These are phyloP conservation scores for Megaceryle maxima DNA, from an alignment of 2,113 vertebrate species.

Conservation along the genomic window DNA sequence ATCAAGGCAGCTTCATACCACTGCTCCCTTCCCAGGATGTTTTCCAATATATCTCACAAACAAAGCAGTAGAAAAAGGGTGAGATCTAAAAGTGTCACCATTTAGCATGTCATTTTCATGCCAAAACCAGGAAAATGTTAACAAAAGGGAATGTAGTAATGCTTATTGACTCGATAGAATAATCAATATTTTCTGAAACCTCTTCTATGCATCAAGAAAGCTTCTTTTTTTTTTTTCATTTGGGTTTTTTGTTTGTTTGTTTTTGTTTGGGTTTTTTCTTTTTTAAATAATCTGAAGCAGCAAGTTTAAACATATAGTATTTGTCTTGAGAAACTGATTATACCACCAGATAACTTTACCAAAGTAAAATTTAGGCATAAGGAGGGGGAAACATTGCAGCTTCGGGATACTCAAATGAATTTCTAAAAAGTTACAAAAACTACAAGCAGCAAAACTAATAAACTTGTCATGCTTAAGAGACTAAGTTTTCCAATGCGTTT, in stretches of 20 bases:
- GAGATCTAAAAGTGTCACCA: neutral
- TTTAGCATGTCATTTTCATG: neutral
- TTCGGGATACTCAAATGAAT: neutral
- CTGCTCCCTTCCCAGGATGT: neutral
- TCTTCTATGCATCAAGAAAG: conserved; percentile 16
- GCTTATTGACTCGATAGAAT: neutral
- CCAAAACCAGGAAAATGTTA: neutral
- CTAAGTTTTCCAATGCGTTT: neutral
- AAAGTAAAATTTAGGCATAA: neutral
- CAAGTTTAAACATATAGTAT: neutral
- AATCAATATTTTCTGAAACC: neutral
- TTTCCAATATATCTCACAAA: neutral
- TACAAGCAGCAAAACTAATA: neutral
- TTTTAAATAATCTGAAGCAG: neutral
- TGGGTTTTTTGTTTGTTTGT: too few species aligned
- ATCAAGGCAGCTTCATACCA: neutral
- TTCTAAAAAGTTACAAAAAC: neutral
- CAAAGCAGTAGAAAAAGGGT: neutral
- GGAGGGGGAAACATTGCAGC: accelerated
- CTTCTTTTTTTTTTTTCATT: neutral
- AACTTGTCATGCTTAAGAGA: neutral
- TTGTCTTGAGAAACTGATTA: neutral
- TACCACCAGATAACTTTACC: neutral
- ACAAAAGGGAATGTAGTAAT: neutral
- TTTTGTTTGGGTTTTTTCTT: neutral